Conservation (phyloP, 1,140 invertebrate genomes). For the Neoseiulus cucumeris region DNA sequence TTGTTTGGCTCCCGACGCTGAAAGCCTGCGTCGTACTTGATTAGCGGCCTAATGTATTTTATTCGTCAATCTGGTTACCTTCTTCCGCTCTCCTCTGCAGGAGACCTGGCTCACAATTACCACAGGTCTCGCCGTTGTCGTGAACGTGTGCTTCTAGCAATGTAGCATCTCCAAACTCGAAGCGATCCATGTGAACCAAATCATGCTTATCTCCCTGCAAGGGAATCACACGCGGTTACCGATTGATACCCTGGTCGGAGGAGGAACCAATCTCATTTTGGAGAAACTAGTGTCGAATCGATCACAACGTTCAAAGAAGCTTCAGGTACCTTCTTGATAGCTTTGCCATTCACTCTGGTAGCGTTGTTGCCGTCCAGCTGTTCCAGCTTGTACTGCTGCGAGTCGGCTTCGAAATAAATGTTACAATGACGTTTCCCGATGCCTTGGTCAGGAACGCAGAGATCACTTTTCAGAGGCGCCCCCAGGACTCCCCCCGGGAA, state of each 20-base stretch:
- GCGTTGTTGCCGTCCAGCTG: slow-evolving; percentile 3
- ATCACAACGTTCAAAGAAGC: no score
- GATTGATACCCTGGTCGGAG: no score
- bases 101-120: slow-evolving; percentile 1
- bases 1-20: no score
- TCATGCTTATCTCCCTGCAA: not conserved
- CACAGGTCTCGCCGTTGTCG: not conserved
- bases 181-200: slow-evolving; percentile 6
- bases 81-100: not conserved
- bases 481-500: not conserved
- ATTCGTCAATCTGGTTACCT: not conserved
- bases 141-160: not conserved
- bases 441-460: not conserved
- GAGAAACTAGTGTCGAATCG: no score
- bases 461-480: slow-evolving; percentile 9
- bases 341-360: not conserved
- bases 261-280: no score
- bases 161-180: not conserved
- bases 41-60: no score
- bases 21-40: no score
- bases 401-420: not conserved
- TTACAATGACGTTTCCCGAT: slow-evolving; percentile 8
- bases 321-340: not conserved
- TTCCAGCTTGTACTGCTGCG: slow-evolving; percentile 3
- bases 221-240: no score